Conservation (phyloP, 2,797 vertebrate species). For the Lithobates sylvaticus region DNA sequence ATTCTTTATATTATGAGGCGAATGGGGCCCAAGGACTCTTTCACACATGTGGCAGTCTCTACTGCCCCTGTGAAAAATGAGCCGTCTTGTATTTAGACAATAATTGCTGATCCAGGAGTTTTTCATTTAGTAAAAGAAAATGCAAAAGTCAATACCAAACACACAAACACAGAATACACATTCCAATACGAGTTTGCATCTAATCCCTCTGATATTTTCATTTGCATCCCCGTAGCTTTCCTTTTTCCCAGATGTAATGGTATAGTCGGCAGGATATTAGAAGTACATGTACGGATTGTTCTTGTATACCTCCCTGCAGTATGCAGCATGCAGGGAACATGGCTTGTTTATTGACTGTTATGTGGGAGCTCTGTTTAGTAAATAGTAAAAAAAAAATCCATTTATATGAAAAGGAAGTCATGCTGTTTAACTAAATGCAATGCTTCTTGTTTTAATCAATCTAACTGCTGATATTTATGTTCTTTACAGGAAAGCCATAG, state of each 20-base stretch:
- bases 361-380: not conserved
- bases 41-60: no score
- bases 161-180: no score
- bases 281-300: not conserved
- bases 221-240: no score
- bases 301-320: not conserved
- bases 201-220: no score
- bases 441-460: not conserved
- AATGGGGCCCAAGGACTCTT: no score
- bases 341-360: not conserved
- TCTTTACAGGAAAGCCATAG: not conserved
- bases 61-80: no score
- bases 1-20: no score
- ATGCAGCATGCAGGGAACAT: not conserved
- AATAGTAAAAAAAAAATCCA: not conserved
- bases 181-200: no score
- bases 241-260: not conserved
- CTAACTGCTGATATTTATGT: not conserved
- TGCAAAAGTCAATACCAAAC: no score
- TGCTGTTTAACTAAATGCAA: not conserved
- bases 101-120: no score
- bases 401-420: not conserved
- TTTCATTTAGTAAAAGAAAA: no score
- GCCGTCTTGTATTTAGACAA: no score
- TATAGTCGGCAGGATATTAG: not conserved